Base-by-base conservation (phyloP, 30 jellyfish, hydroid and myxozoan genomes). In the Chrysaora quinquecirrha region DNA sequence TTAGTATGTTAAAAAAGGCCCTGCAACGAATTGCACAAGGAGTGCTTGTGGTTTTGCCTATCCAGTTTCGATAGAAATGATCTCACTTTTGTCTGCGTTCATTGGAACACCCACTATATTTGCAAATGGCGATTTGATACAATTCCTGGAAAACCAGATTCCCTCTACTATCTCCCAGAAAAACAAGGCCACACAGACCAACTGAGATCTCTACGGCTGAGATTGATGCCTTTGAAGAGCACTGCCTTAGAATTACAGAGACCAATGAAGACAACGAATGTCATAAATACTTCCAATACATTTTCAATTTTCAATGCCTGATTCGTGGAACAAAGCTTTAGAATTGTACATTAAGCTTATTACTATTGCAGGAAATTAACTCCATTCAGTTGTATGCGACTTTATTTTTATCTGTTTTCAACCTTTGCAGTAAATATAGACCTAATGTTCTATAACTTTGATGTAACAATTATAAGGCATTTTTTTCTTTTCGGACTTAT, bases 1-100 rank as follows among this genome's bases (percentile, higher is more conserved):
- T 69, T 35, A 7, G 81, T 69, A 69, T 69, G 81, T 69, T 35
- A 69, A 69, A 69, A 69, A 34, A 69, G 64, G 34, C 81, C 81
- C 81, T 35, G 81, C n/a, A 38, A 38, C 14, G 54, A 38, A 38
- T 14, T 38, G 6, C 54, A 38, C 14, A 38, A 38, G 14, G 54
- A 38, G 11, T 38, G 54, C 54, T 14, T 38, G 6, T 38, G 54
- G 54, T 38, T 3, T 38, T 38, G 54, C 54, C 14, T 38, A 6
- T 38, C 54, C 14, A 14, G 14, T 3, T 38, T 38, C 11, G 6
- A 3, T 6, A 6, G 11, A 6, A 38, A 3, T 38, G 54, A 38
- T 14, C 54, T 38, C 54, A 38, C 6, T 3, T 38, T 38, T 38
- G 54, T 38, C 54, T 3, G 54, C 54, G 14, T 38, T 14, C 54